These are phyloP conservation scores for Notodonta ziczac DNA, from an alignment of 2,888 invertebrate species.

Conservation along the genomic window DNA sequence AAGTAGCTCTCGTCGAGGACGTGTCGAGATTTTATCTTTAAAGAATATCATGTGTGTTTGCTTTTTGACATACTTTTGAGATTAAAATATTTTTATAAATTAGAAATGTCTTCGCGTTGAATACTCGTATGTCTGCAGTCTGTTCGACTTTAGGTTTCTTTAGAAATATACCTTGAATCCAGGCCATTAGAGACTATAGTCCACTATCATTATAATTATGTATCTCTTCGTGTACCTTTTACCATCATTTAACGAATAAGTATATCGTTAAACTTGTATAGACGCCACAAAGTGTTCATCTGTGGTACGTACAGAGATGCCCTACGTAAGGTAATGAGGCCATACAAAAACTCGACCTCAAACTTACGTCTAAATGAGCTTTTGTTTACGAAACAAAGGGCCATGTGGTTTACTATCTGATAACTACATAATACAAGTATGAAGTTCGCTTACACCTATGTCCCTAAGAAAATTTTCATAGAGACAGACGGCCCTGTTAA, in stretches of 20 bases:
- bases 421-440: no score
- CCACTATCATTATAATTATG: no score
- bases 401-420: neutral
- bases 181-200: no score
- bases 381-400: slow-evolving; percentile 9
- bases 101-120: neutral
- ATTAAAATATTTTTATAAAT: neutral
- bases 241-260: no score
- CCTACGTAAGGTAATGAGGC: neutral
- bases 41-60: neutral
- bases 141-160: no score
- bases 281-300: no score
- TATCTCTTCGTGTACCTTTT: no score
- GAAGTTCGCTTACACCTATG: neutral
- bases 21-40: slow-evolving; percentile 37
- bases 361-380: neutral
- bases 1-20: slow-evolving; percentile 32
- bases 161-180: no score
- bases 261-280: no score
- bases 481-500: slow-evolving; percentile 9
- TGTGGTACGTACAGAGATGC: no score
- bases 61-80: no score
- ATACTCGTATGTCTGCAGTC: no score
- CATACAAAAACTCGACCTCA: neutral
- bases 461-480: neutral